Conservation (phyloP, 2,888 invertebrate species). For the Copidosoma aretas region DNA sequence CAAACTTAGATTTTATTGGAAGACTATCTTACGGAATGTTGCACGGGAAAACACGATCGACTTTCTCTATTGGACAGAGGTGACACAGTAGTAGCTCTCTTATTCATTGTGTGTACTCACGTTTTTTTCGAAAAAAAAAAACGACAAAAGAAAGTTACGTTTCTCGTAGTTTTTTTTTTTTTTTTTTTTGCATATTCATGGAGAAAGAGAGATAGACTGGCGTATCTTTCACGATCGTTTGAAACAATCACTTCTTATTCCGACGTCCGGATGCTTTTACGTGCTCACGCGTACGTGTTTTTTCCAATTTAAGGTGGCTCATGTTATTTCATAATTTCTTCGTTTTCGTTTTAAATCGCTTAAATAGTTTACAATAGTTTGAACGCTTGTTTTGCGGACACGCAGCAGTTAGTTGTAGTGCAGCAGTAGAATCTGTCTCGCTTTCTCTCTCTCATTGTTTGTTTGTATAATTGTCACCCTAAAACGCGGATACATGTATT, state of each 20-base stretch:
- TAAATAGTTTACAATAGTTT: constrained; percentile 39
- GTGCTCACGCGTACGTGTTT: too few relatives aligned
- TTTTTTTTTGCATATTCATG: not conserved
- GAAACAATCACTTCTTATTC: not conserved
- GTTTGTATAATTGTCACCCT: constrained; percentile 28
- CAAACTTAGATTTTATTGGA: constrained; percentile 42
- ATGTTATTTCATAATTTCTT: not conserved
- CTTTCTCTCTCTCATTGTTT: constrained; percentile 37
- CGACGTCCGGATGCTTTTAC: constrained; percentile 4
- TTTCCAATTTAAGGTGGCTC: constrained; percentile 32
- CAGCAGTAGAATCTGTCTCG: constrained; percentile 39
- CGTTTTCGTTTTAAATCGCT: constrained; percentile 15
- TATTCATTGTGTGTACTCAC: not conserved
- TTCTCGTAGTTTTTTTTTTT: constrained; percentile 3
- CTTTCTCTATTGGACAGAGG: constrained; percentile 18
- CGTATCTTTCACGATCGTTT: constrained; percentile 25
- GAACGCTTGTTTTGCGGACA: constrained; percentile 35
- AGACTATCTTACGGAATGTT: constrained; percentile 43
- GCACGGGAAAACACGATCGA: constrained; percentile 28
- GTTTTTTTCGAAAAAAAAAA: constrained; percentile 25
- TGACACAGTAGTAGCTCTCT: not conserved
- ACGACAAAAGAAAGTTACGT: constrained; percentile 18
- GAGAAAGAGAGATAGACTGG: not conserved
- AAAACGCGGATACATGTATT: constrained; percentile 33
- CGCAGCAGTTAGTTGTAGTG: constrained; percentile 35